A percentile compares a stretch with the other conserved stretches of the same genome.
phyloP scores from a whole-genome alignment of 1,140 invertebrate species.

The Arctopsyche grandis region DNA sequence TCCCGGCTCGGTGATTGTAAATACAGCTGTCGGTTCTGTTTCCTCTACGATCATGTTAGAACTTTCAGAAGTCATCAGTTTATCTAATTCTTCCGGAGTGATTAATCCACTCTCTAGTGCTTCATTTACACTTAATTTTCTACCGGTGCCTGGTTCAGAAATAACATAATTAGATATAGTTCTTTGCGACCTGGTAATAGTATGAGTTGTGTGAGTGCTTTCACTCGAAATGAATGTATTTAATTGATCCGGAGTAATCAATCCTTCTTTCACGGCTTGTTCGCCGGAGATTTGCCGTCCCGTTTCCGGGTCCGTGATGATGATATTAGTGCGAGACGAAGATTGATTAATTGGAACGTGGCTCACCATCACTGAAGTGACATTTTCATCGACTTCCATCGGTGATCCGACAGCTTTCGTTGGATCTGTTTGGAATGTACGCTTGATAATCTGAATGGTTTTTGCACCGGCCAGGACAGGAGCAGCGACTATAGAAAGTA shows the following conservation, averaged over 20 bases:
- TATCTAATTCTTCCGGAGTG: conserved; percentile 69
- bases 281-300: conserved; percentile 74
- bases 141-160: conserved; percentile 79
- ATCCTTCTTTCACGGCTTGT: conserved; percentile 75
- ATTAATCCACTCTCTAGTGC: conserved; percentile 82
- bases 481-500: conserved; percentile 76
- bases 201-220: conserved; percentile 34
- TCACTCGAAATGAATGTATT: conserved; percentile 58
- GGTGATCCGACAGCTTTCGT: neutral
- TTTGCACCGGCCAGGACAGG: conserved; percentile 75
- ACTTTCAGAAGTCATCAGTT: neutral
- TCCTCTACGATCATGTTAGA: neutral
- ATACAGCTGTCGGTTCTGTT: neutral
- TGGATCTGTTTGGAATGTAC: conserved; percentile 5
- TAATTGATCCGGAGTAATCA: conserved; percentile 64
- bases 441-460: conserved; percentile 64
- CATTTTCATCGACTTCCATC: conserved; percentile 15
- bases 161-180: neutral
- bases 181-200: conserved; percentile 2
- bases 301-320: conserved; percentile 71
- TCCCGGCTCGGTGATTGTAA: conserved; percentile 68
- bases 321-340: conserved; percentile 8
- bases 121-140: conserved; percentile 79
- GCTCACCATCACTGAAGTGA: conserved; percentile 58
- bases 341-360: conserved; percentile 54